A percentile compares a stretch with the other conserved stretches of the same genome.
Conservation (phyloP, 1,140 invertebrate genomes). For the Aporrectodea caliginosa region DNA sequence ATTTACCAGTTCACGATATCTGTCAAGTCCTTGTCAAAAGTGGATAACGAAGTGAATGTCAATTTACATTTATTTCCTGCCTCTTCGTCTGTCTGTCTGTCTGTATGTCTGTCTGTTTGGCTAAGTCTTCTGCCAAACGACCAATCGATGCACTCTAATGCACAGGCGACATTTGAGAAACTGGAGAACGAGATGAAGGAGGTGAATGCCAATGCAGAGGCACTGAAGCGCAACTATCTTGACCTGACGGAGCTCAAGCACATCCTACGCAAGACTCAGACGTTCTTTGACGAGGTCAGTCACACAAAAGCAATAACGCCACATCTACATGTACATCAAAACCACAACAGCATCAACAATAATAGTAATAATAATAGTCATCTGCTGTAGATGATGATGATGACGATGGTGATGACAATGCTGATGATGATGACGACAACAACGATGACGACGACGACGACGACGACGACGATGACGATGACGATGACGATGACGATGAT, state of each 20-base stretch:
- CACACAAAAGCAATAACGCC: neutral
- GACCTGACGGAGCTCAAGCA: slow-evolving; percentile 89
- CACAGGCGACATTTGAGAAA: slow-evolving; percentile 58
- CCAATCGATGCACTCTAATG: too few relatives aligned
- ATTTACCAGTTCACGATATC: too few relatives aligned
- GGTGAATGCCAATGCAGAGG: slow-evolving; percentile 85
- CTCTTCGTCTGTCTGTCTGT: too few relatives aligned
- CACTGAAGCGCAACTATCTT: slow-evolving; percentile 86
- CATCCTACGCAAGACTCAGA: slow-evolving; percentile 88
- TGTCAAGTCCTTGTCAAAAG: too few relatives aligned
- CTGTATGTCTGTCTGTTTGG: too few relatives aligned
- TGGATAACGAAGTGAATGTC: too few relatives aligned
- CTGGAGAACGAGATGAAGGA: slow-evolving; percentile 52
- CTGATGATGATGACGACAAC: too few relatives aligned
- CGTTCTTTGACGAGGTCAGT: slow-evolving; percentile 84
- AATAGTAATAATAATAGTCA: neutral
- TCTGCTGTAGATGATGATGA: neutral
- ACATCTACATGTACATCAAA: neutral
- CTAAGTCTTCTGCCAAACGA: too few relatives aligned
- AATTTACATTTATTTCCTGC: too few relatives aligned
- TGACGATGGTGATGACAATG: neutral
- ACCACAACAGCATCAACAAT: neutral
- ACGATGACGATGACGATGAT: too few relatives aligned
- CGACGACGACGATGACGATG: neutral
- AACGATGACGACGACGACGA: neutral